These are phyloP conservation scores for Meiosimyza platycephala DNA, from an alignment of 2,888 invertebrate genomes.

Conservation along the genomic window DNA sequence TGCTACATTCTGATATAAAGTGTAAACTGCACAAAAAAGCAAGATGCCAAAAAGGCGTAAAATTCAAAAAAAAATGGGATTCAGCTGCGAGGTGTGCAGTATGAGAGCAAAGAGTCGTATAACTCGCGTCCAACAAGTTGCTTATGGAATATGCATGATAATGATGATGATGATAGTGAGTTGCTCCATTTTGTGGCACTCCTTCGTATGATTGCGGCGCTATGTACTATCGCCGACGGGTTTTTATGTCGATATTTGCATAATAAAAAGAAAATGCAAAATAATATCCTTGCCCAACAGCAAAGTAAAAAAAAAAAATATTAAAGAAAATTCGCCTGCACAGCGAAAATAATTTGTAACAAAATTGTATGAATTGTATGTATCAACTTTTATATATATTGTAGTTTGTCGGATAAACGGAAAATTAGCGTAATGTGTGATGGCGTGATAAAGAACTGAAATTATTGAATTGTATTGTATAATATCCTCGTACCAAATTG, in stretches of 20 bases:
- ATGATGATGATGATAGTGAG: not conserved
- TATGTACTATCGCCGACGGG: constrained; percentile 53
- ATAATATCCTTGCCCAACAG: not conserved
- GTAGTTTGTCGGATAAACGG: no score
- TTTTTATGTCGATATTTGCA: constrained; percentile 61
- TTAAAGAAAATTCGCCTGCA: not conserved
- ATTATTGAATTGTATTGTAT: no score
- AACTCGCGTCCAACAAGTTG: constrained; percentile 16
- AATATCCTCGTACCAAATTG: no score
- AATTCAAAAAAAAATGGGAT: no score
- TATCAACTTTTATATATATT: no score
- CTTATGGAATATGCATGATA: constrained; percentile 6
- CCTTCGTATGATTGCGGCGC: constrained; percentile 18
- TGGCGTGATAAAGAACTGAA: no score
- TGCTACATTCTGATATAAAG: not conserved
- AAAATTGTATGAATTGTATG: no score
- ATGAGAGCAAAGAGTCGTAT: no score
- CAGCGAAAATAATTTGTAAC: no score
- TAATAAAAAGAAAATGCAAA: constrained; percentile 55
- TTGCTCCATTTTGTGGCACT: constrained; percentile 25
- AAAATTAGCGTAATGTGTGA: no score
- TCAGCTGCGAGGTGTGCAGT: no score
- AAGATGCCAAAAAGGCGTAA: not conserved
- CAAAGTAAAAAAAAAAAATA: not conserved
- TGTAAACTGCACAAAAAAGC: constrained; percentile 6